Conservation (phyloP, 2,888 invertebrate genomes). For the Rotaria socialis region DNA sequence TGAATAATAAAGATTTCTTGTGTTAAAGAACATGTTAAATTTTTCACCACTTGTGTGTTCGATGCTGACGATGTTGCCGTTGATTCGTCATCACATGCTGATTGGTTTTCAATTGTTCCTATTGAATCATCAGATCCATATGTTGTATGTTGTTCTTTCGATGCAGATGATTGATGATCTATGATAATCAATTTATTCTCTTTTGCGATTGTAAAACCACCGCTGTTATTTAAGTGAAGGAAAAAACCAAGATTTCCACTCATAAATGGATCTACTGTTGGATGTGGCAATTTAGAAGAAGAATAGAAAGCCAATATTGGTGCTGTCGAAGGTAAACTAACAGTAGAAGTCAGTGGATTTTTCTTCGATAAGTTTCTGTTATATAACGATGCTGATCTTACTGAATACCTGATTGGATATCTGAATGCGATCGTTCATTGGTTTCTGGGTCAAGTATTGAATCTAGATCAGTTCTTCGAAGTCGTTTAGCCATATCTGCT, state of each 20-base stretch:
- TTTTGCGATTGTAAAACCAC: background rate
- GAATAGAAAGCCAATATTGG: no score
- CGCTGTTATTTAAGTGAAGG: background rate
- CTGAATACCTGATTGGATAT: no score
- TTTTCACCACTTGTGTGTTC: background rate
- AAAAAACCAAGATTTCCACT: background rate
- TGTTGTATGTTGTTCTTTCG: no score
- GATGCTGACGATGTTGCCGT: background rate
- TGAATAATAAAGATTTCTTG: background rate
- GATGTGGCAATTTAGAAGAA: background rate
- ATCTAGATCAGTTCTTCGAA: background rate
- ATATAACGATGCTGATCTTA: background rate
- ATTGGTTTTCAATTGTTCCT: no score
- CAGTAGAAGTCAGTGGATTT: no score
- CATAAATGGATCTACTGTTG: background rate
- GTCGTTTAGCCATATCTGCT: background rate
- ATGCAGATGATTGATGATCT: no score
- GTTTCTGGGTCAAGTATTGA: background rate
- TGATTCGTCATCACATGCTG: no score
- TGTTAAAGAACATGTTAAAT: background rate
- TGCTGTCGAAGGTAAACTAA: no score
- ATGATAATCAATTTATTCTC: background rate
- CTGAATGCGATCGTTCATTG: background rate
- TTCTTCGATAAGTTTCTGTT: no score
- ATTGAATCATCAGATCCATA: no score